Evolutionary conservation across 2,113 vertebrate species (phyloP), one percentile per base, ranked within the genome.

Genomic region (Gasterosteus nipponicus): DNA sequence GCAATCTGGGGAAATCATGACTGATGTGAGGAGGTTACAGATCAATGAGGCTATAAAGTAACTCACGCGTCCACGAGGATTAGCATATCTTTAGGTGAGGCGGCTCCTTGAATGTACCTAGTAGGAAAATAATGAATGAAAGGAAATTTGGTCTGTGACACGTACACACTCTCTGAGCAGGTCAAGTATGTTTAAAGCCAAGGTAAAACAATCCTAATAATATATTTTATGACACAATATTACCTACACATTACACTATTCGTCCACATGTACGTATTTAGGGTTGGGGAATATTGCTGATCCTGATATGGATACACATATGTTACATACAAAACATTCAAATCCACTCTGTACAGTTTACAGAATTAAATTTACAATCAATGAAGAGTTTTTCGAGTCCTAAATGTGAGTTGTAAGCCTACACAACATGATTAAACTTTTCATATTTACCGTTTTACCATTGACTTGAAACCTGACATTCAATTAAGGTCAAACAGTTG

Each of bases 21-120:
- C 38, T 61, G 65, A 77, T 51, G 7, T 44, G 59, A 83, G 31
- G 51, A 73, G 26, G 46, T 72, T 76, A 84, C n/a, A 33, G 79
- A 86, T 89, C 74, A 76, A 68, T 87, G 64, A 73, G 73, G 70
- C 77, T 73, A 71, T 73, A 53, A 83, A 64, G 63, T 63, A 67
- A 92, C 98, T 98, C 93, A 99, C 98, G 97, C 98, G 58, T 99
- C 98, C 53, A 99, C 97, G 46, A 99, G 95, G 87, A 99, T 99
- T 62, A 99, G 95, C 98, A 99, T 99, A 73, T 99, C 97, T 94
- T 99, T 99, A 62, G 98, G 98, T 10, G 98, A 99, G 56, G 98
- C 97, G 38, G 98, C 98, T 84, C 98, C 98, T 93, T 99, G 98
- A 75, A 99, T 98, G 80, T 99, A 99, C 98, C 98, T 99, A 84